These are phyloP conservation scores for Macrotrachela quadricornifera DNA, from an alignment of 1,140 invertebrate species.

Conservation along the genomic window DNA sequence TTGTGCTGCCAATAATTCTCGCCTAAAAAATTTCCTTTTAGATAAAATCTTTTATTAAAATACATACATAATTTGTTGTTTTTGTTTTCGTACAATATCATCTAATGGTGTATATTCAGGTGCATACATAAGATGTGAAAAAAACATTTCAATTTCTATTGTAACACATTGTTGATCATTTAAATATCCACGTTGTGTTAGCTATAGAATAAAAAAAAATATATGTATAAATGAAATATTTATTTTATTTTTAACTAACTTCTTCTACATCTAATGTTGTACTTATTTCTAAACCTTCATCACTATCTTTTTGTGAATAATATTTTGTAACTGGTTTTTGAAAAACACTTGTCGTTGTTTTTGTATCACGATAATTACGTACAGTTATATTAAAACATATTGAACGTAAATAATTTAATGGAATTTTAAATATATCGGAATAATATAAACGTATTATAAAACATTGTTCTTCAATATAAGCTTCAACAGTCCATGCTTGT, in stretches of 20 bases:
- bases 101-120: conserved; percentile 67
- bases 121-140: conserved; percentile 58
- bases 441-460: conserved; percentile 55
- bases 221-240: no score
- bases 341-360: conserved; percentile 13
- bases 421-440: conserved; percentile 61
- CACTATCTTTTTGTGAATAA: conserved; percentile 55
- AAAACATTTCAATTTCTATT: conserved; percentile 61
- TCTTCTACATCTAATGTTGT: conserved; percentile 17
- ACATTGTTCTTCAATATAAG: conserved; percentile 52
- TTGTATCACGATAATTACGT: conserved; percentile 18
- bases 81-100: conserved; percentile 56
- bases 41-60: not conserved
- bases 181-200: conserved; percentile 49
- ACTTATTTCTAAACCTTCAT: conserved; percentile 63
- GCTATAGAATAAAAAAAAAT: conserved; percentile 20
- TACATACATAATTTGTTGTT: conserved; percentile 58
- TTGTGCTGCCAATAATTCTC: conserved; percentile 56
- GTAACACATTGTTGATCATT: conserved; percentile 40
- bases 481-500: conserved; percentile 58
- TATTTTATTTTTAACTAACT: not conserved
- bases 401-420: conserved; percentile 51
- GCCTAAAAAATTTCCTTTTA: conserved; percentile 32
- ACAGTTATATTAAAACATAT: conserved; percentile 57
- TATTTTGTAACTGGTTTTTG: conserved; percentile 57